Conservation (phyloP, 2,888 invertebrate species). For the Ormyrus thymus region DNA sequence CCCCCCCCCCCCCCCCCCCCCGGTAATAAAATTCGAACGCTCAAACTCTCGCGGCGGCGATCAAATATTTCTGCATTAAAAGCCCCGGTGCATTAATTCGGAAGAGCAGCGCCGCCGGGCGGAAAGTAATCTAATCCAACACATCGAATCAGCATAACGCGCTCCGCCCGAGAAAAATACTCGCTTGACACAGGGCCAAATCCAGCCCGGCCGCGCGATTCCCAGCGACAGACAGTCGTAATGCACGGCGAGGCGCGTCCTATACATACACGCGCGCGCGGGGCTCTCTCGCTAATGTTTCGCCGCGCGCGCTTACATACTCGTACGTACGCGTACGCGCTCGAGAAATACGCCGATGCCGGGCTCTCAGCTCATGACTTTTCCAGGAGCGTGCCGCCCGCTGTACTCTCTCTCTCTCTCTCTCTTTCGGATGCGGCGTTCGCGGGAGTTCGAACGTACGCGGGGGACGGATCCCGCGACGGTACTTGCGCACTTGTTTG, state of each 20-base stretch:
- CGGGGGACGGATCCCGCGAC: too few species aligned
- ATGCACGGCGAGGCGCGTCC: neutral
- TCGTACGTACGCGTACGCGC: neutral
- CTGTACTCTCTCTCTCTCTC: neutral
- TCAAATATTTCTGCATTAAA: constrained; percentile 24
- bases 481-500: too few species aligned
- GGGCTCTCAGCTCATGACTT: too few species aligned
- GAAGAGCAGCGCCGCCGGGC: neutral
- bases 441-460: too few species aligned
- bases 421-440: too few species aligned
- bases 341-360: neutral
- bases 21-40: too few species aligned
- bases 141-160: constrained; percentile 37
- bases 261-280: neutral
- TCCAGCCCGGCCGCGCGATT: neutral
- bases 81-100: neutral
- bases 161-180: constrained; percentile 7
- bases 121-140: constrained; percentile 10
- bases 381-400: neutral
- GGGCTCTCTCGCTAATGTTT: too few species aligned
- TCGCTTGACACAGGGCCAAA: constrained; percentile 32
- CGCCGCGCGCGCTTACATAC: neutral
- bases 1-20: too few species aligned
- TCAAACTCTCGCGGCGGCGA: neutral
- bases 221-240: constrained; percentile 15